These are phyloP conservation scores for Erebia ligea DNA, from an alignment of 2,888 invertebrate species.

Conservation along the genomic window DNA sequence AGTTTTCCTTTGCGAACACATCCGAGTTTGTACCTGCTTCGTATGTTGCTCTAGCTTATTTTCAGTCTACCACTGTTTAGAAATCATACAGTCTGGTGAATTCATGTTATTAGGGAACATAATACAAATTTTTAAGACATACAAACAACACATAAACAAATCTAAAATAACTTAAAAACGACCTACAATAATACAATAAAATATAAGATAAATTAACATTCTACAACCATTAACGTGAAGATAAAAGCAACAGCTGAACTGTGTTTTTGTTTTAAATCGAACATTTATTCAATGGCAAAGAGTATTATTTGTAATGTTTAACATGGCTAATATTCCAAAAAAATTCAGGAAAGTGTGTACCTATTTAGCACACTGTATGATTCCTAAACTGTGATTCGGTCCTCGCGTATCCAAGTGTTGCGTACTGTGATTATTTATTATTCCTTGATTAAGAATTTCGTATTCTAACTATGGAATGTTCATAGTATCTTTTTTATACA, in stretches of 20 bases:
- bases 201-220: too few relatives aligned
- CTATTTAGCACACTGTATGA: not conserved
- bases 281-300: not conserved
- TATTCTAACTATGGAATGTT: conserved; percentile 4
- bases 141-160: too few relatives aligned
- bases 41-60: conserved; percentile 12
- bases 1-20: conserved; percentile 1
- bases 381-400: conserved; percentile 16
- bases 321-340: not conserved
- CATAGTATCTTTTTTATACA: conserved; percentile 4
- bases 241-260: too few relatives aligned
- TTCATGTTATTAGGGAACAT: not conserved
- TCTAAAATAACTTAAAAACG: too few relatives aligned
- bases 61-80: conserved; percentile 7
- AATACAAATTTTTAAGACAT: not conserved
- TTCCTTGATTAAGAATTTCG: conserved; percentile 23
- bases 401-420: conserved; percentile 20
- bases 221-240: too few relatives aligned
- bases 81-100: conserved; percentile 14
- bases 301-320: not conserved
- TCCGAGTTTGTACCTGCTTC: conserved; percentile 29
- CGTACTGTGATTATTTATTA: conserved; percentile 35
- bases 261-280: too few relatives aligned
- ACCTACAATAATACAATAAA: too few relatives aligned
- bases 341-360: not conserved